These are phyloP conservation scores for Herpetotheres cachinnans DNA, from an alignment of 2,113 vertebrate genomes.

Conservation along the genomic window DNA sequence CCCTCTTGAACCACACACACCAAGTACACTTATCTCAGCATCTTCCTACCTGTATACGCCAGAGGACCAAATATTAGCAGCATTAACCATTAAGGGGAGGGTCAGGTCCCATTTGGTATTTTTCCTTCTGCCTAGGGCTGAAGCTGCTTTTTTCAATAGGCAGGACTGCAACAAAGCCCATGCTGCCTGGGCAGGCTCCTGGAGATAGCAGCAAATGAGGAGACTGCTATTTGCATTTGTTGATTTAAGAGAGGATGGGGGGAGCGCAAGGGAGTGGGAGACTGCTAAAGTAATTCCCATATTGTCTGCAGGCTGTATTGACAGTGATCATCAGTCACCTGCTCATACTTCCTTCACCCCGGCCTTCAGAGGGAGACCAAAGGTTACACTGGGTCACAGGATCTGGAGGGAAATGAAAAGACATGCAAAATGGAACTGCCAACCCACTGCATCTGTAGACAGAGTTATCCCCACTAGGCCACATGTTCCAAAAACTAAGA, in stretches of 20 bases:
- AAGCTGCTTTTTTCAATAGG: constrained; percentile 52
- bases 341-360: constrained; percentile 77
- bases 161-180: constrained; percentile 78
- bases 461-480: constrained; percentile 63
- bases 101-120: constrained; percentile 46
- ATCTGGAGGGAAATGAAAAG: constrained; percentile 77
- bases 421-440: constrained; percentile 68
- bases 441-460: constrained; percentile 59
- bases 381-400: constrained; percentile 81
- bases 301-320: constrained; percentile 75
- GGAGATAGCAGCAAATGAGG: constrained; percentile 74
- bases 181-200: constrained; percentile 62
- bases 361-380: constrained; percentile 72
- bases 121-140: constrained; percentile 61
- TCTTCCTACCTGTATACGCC: constrained; percentile 69
- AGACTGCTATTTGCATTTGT: constrained; percentile 77
- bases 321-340: constrained; percentile 85
- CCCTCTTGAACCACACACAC: constrained; percentile 2
- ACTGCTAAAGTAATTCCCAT: constrained; percentile 78
- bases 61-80: constrained; percentile 44
- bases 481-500: constrained; percentile 72
- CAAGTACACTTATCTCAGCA: constrained; percentile 14
- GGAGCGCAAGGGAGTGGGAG: constrained; percentile 26
- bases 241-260: constrained; percentile 67
- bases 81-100: constrained; percentile 35